A percentile compares a stretch with the other conserved stretches of the same genome.
Evolutionary conservation across 2,113 vertebrate species (phyloP).

Genomic region (Zosterops pallidus): DNA sequence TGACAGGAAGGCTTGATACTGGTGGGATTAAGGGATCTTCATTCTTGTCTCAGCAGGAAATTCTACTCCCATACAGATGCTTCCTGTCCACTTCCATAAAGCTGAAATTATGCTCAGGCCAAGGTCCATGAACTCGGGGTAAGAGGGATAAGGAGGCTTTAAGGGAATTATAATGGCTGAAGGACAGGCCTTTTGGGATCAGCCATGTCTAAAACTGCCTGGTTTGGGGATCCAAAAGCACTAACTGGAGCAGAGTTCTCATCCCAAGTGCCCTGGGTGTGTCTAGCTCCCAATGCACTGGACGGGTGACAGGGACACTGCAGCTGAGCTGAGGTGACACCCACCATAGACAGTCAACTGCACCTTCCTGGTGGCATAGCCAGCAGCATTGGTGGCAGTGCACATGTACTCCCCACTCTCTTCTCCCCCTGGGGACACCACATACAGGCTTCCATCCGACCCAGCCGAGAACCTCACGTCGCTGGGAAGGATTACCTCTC

Average conservation of each 20-base stretch:
- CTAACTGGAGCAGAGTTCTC: not conserved
- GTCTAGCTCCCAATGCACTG: not conserved
- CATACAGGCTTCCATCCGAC: constrained; percentile 83
- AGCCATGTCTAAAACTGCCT: not conserved
- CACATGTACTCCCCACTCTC: constrained; percentile 92
- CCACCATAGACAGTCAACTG: constrained; percentile 96
- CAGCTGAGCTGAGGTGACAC: not conserved
- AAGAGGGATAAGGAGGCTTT: not conserved
- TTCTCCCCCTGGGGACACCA: constrained; percentile 83
- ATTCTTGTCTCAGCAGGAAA: not conserved
- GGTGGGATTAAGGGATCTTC: not conserved
- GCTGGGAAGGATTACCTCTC: constrained; percentile 79
- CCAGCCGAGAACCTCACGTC: constrained; percentile 77
- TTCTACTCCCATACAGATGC: not conserved
- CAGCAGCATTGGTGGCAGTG: constrained; percentile 89
- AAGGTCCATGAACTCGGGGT: not conserved
- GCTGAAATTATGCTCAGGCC: not conserved
- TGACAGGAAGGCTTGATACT: not conserved
- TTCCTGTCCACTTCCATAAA: not conserved
- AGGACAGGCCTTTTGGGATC: not conserved
- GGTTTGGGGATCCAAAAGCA: not conserved
- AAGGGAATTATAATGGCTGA: not conserved
- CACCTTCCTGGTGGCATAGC: constrained; percentile 87
- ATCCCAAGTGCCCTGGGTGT: not conserved
- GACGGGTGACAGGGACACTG: not conserved